phyloP scores from a whole-genome alignment of 2,888 invertebrate genomes.

The Melinaea marsaeus region DNA sequence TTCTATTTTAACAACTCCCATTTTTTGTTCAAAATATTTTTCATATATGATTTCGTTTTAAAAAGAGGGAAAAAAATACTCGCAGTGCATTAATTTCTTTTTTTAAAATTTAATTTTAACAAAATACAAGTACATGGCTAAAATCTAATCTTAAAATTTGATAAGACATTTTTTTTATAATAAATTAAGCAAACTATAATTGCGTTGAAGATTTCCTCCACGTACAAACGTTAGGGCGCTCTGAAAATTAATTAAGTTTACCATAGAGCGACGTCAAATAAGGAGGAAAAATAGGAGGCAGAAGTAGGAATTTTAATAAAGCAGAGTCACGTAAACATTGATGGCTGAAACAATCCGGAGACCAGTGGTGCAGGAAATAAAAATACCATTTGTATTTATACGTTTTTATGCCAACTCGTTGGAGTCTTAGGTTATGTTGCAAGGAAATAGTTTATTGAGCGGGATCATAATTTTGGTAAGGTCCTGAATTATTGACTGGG shows the following conservation, averaged over 20 bases:
- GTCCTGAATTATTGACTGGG: too few species aligned
- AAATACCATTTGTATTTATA: constrained; percentile 39
- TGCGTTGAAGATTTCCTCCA: constrained; percentile 26
- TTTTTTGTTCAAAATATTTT: too few species aligned
- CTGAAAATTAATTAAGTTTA: constrained; percentile 66
- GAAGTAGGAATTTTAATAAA: constrained; percentile 71
- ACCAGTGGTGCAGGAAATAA: constrained; percentile 30
- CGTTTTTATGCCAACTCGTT: constrained; percentile 39
- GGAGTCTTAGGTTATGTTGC: constrained; percentile 29
- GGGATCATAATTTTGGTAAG: constrained; percentile 18
- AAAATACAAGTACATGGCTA: neutral
- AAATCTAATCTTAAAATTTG: neutral
- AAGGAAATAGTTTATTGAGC: constrained; percentile 34
- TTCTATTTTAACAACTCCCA: neutral
- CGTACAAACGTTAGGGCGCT: constrained; percentile 40
- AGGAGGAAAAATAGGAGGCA: constrained; percentile 52
- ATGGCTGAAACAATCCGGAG: constrained; percentile 41
- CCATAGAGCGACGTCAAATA: constrained; percentile 46
- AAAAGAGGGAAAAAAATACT: too few species aligned
- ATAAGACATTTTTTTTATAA: neutral
- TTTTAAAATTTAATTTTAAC: neutral
- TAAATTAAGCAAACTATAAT: constrained; percentile 25
- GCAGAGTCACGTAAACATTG: constrained; percentile 68
- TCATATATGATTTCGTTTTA: too few species aligned
- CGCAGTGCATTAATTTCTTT: neutral